These are phyloP conservation scores for Mormyrus hasselquistii DNA, from an alignment of 2,797 vertebrate species.

Conservation along the genomic window DNA sequence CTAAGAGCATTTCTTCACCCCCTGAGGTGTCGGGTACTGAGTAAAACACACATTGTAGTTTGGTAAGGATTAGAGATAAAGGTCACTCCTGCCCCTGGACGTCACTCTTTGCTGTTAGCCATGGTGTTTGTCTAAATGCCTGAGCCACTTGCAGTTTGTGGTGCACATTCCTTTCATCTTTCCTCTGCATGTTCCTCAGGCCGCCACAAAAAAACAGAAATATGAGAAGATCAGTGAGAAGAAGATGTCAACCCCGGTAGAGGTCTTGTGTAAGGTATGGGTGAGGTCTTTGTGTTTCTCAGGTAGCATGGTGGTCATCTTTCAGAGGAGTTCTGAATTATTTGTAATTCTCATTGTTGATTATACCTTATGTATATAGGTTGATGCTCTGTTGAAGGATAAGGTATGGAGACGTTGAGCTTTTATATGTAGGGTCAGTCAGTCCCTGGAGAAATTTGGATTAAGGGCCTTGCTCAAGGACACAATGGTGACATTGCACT, in stretches of 20 bases:
- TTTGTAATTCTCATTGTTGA: neutral
- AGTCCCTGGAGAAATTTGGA: neutral
- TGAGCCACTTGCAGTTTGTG: constrained; percentile 18
- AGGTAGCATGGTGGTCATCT: neutral
- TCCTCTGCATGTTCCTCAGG: constrained; percentile 68
- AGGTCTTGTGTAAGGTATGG: constrained; percentile 97
- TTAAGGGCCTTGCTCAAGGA: neutral
- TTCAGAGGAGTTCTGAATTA: neutral
- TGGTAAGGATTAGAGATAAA: neutral
- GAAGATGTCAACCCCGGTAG: constrained; percentile 99
- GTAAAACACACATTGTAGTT: neutral
- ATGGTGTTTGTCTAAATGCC: neutral
- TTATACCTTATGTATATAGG: neutral
- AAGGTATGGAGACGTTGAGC: neutral
- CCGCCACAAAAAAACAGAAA: constrained; percentile 99
- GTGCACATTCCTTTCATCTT: constrained; percentile 54
- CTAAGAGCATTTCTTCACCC: neutral
- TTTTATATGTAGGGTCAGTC: neutral
- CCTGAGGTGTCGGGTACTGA: neutral
- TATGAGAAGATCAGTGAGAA: constrained; percentile 99
- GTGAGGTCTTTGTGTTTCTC: neutral
- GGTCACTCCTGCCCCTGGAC: neutral
- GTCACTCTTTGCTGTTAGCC: neutral
- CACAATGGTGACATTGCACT: neutral
- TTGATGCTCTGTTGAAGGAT: neutral